Conservation (phyloP, 2,888 invertebrate genomes). For the Xestia ashworthii region DNA sequence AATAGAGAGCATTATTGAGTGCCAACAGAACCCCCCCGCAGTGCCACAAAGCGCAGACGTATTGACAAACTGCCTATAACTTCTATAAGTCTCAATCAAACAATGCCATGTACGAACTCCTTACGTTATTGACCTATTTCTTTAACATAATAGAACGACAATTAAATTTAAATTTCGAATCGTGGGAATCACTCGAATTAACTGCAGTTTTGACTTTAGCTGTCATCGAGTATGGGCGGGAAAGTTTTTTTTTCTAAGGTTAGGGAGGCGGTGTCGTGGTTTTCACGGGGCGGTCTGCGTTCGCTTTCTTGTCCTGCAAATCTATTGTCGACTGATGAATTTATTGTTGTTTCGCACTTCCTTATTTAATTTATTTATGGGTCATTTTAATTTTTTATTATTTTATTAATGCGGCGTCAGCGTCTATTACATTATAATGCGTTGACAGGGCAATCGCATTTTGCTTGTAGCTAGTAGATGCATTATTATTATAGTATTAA, state of each 20-base stretch:
- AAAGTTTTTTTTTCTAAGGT: constrained; percentile 72
- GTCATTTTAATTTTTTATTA: constrained; percentile 52
- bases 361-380: constrained; percentile 57
- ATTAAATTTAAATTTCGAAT: constrained; percentile 87
- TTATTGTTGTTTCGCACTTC: constrained; percentile 65
- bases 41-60: constrained; percentile 77
- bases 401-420: constrained; percentile 4
- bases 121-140: constrained; percentile 89
- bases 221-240: constrained; percentile 84
- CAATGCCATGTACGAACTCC: constrained; percentile 83
- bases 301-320: constrained; percentile 61
- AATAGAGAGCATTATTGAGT: constrained; percentile 74
- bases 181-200: constrained; percentile 89
- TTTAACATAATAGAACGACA: constrained; percentile 86
- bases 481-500: neutral
- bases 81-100: constrained; percentile 89
- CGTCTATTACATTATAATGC: neutral
- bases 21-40: constrained; percentile 79
- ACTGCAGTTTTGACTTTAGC: constrained; percentile 81
- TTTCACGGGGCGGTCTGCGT: constrained; percentile 78
- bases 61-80: constrained; percentile 90
- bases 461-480: no score
- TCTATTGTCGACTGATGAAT: constrained; percentile 69
- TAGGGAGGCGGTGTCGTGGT: constrained; percentile 74
- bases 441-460: neutral